These are phyloP conservation scores for Dinoponera quadriceps DNA, from an alignment of 1,140 invertebrate genomes.

Conservation along the genomic window DNA sequence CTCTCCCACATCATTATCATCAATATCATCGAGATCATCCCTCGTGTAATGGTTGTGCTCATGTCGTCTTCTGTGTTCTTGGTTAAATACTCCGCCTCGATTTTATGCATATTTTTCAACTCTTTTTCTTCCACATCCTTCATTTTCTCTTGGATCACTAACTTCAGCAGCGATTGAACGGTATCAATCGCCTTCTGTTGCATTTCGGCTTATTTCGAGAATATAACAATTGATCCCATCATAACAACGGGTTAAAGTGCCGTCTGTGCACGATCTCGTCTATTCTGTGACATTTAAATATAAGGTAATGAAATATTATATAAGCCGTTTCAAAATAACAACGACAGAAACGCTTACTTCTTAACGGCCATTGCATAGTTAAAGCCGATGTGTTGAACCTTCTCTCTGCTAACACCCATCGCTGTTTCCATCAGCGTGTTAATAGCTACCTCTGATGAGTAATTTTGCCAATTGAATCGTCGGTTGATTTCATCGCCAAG, in stretches of 20 bases:
- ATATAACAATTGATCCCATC: conserved; percentile 88
- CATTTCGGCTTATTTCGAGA: conserved; percentile 86
- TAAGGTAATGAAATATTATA: no score
- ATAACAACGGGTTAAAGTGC: conserved; percentile 87
- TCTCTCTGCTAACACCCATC: no score
- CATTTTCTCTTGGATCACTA: conserved; percentile 88
- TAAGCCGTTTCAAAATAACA: no score
- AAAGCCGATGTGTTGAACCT: no score
- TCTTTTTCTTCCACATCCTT: not conserved
- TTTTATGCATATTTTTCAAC: no score
- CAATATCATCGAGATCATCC: conserved; percentile 90
- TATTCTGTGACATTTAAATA: conserved; percentile 88
- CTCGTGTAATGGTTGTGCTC: conserved; percentile 85
- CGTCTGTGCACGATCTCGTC: conserved; percentile 90
- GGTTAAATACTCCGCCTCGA: conserved; percentile 11
- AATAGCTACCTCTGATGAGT: no score
- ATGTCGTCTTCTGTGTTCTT: no score
- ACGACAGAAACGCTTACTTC: conserved; percentile 85
- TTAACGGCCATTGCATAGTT: no score
- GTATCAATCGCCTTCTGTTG: conserved; percentile 87
- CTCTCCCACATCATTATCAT: conserved; percentile 90
- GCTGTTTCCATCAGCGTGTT: no score
- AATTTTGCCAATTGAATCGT: no score
- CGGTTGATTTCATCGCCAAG: no score
- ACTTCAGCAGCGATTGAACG: conserved; percentile 88